Evolutionary conservation across 2,113 vertebrate genomes (phyloP), one percentile per base, ranked within the genome.

Genomic region (Xenus cinereus): DNA sequence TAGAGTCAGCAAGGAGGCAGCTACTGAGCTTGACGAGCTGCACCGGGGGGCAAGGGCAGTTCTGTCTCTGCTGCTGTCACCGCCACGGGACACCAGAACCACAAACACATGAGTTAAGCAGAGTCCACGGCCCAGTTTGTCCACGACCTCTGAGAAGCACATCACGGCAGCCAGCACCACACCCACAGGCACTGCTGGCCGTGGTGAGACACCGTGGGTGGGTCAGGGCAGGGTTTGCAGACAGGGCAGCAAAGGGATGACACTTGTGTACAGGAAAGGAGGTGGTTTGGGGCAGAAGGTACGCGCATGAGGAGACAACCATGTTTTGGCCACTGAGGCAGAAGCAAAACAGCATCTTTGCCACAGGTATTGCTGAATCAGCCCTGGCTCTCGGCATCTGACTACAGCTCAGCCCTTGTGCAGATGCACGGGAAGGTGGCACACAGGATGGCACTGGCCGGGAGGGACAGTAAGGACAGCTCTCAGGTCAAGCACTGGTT

Each of bases 161-260:
- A 21, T 23, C 33, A 4, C 13, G 68, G 84, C 43, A 87, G 64
- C 10, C 87, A 72, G 56, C 80, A 59, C 51, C 59, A 41, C 59
- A 28, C 18, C 28, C 54, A 41, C 37, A 9, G 0, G 21, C 22
- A 3, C 11, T 21, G 62, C 10, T 33, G 71, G 71, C 54, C 41
- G 0, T 0, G 23, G 23, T 43, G 64, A 81, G 63, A n/a, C 8
- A 5, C 0, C 45, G 2, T 0, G 9, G 54, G 63, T 32, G 56
- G 32, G 50, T 81, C 60, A 33, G 72, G 6, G 11, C 60, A 50
- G 67, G 39, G 32, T 33, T 41, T 45, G 41, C 68, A 46, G 51
- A 17, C 27, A 37, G 54, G 35, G 62, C 46, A 63, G 43, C 3
- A 23, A 51, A 30, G n/a, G 26, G 67, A 32, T 15, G 54, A n/a